Base-by-base conservation (phyloP, 2,797 vertebrate species). In the Apogon talboti region DNA sequence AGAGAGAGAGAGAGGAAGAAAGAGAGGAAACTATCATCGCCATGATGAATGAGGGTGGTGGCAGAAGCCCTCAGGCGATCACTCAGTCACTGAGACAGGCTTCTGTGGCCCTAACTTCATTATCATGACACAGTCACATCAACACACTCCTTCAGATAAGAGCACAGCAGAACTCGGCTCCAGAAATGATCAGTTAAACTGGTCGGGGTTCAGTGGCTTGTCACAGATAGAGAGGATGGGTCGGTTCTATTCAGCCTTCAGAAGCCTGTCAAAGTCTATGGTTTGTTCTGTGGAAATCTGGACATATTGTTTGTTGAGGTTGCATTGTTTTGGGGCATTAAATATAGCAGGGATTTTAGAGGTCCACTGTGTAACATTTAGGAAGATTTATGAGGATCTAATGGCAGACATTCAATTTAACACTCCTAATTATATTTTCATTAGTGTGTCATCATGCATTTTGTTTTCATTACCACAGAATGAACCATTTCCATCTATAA, bases 41-140 rank as follows among this genome's bases (percentile, higher is more conserved):
- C 64, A 71, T 85, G 89, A 91, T 90, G 79, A 86, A 89, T 87
- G 84, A 87, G 76, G 54, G 78, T 55, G 76, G 81, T 75, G 85
- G 85, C 83, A 86, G 79, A 71, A 82, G 70, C 79, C 85, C 76
- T 76, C 58, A 52, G 81, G 89, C 79, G 41, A 83, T 84, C 87
- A 75, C 79, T 91, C 82, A 71, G 84, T 87, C 87, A 84, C 79
- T 30, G 76, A 82, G 78, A 84, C 79, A 74, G 77, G 77, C 78
- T 74, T 83, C 87, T 78, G 73, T 82, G 78, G 78, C 81, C 84
- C 81, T 68, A 87, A 87, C 83, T 91, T 87, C 82, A 88, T 92
- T 89, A 86, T 85, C 78, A 78, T 82, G 83, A 89, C 80, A 79
- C 76, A 72, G 78, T 81, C 85, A 83, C 85, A 87, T 85, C 82